Conservation (phyloP, 2,888 invertebrate genomes). For the Lysandra bellargus region DNA sequence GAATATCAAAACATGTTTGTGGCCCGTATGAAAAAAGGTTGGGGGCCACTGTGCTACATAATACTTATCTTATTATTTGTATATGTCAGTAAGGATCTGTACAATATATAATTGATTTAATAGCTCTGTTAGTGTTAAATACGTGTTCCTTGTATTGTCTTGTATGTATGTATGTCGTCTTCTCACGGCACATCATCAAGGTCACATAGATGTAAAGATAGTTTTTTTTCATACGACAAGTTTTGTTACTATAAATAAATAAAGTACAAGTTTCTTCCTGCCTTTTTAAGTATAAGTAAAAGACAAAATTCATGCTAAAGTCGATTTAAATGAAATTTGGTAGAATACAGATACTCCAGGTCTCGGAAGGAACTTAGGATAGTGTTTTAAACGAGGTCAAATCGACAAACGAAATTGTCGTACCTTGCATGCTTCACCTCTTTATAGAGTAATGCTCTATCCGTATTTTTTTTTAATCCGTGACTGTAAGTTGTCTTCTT, state of each 20-base stretch:
- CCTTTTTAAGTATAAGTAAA: background rate
- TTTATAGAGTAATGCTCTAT: too few relatives aligned
- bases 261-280: background rate
- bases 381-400: too few relatives aligned
- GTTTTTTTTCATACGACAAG: background rate
- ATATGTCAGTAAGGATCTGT: background rate
- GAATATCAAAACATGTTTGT: too few relatives aligned
- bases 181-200: slow-evolving; percentile 21
- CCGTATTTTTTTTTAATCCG: too few relatives aligned
- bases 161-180: slow-evolving; percentile 24
- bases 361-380: too few relatives aligned
- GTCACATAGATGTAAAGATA: slow-evolving; percentile 2
- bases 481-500: too few relatives aligned
- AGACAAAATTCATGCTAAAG: too few relatives aligned
- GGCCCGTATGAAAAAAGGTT: too few relatives aligned
- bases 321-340: too few relatives aligned
- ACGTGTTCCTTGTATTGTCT: slow-evolving; percentile 25
- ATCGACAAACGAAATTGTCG: too few relatives aligned
- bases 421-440: too few relatives aligned
- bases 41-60: background rate
- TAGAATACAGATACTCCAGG: too few relatives aligned
- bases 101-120: slow-evolving; percentile 14
- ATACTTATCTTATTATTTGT: background rate
- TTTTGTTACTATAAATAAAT: background rate
- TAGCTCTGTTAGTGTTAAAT: slow-evolving; percentile 6